A percentile compares a stretch with the other conserved stretches of the same genome.
Conservation (phyloP, 2,113 vertebrate genomes). For the Zootoca vivipara region DNA sequence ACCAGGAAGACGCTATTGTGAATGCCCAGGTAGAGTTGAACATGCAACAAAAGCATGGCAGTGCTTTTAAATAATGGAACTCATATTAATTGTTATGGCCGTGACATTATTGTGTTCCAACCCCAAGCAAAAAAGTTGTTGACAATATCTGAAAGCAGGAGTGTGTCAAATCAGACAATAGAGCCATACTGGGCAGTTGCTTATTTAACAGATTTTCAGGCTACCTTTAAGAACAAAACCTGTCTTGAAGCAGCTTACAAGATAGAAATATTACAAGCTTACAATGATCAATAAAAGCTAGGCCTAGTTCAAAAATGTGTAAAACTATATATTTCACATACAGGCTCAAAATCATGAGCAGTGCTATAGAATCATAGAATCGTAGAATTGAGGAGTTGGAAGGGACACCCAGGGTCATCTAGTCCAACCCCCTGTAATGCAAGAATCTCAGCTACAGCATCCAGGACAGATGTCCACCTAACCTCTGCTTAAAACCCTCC, state of each 20-base stretch:
- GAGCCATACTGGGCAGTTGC: background rate
- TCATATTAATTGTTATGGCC: constrained; percentile 6
- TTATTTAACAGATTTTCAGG: background rate
- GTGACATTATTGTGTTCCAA: background rate
- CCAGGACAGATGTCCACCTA: too few species aligned
- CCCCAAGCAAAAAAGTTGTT: constrained; percentile 1
- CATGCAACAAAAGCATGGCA: constrained; percentile 2
- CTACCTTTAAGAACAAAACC: background rate
- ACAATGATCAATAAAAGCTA: background rate
- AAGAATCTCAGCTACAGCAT: too few species aligned
- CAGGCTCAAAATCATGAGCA: background rate
- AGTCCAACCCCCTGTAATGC: too few species aligned
- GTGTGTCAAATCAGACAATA: constrained; percentile 4
- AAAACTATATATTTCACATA: background rate
- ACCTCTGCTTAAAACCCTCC: too few species aligned
- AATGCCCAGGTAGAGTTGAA: background rate
- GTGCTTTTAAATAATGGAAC: constrained; percentile 10
- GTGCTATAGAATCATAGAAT: background rate
- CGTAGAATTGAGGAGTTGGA: too few species aligned
- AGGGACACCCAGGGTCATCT: too few species aligned
- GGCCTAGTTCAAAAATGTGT: background rate
- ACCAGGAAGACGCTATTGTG: constrained; percentile 15
- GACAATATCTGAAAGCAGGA: background rate
- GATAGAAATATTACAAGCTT: background rate
- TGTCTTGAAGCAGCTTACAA: background rate